Conservation (phyloP, 2,888 invertebrate species). For the Pheosia gnoma region DNA sequence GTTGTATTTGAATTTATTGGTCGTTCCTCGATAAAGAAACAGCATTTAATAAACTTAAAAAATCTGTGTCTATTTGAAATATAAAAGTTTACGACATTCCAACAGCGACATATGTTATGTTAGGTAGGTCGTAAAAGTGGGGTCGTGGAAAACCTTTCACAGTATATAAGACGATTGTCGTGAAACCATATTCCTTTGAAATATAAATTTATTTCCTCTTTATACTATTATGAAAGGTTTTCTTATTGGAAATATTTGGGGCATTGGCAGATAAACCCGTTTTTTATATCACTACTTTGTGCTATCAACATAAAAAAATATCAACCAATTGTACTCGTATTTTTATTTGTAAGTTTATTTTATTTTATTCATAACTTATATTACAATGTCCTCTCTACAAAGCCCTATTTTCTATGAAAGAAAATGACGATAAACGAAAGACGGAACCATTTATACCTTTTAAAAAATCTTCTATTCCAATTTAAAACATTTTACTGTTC, state of each 20-base stretch:
- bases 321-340: no score
- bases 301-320: background rate
- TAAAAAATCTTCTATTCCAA: no score
- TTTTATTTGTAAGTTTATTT: no score
- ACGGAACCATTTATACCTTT: no score
- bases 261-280: background rate
- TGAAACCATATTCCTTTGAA: constrained; percentile 2
- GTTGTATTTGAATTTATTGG: no score
- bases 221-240: background rate
- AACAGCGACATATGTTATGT: constrained; percentile 2
- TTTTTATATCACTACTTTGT: background rate
- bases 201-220: constrained; percentile 1
- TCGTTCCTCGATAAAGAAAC: no score
- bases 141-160: background rate
- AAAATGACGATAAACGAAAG: no score
- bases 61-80: background rate
- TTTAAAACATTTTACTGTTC: no score
- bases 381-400: no score
- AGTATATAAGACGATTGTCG: background rate
- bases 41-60: background rate
- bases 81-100: constrained; percentile 3
- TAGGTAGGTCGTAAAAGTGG: background rate
- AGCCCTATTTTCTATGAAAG: no score
- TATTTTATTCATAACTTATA: no score
- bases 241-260: background rate